A percentile compares a stretch with the other conserved stretches of the same genome.
phyloP scores from a whole-genome alignment of 2,797 vertebrate species.

The Ctenosaura bakeri region DNA sequence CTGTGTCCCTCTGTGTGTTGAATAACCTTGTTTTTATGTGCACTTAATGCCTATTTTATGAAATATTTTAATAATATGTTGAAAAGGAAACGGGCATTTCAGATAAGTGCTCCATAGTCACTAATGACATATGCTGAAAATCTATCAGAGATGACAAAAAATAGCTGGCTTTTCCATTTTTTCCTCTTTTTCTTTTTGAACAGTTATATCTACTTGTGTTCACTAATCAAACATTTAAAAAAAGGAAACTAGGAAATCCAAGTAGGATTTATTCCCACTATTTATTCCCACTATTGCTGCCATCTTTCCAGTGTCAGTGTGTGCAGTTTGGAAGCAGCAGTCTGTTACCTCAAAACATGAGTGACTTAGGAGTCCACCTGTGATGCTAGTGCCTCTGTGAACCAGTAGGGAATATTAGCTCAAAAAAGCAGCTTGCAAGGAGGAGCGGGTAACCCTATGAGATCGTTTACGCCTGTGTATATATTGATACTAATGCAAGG shows the following conservation, averaged over 20 bases:
- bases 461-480: too few relatives aligned
- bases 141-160: not conserved
- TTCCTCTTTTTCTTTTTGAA: not conserved
- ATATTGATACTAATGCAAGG: too few relatives aligned
- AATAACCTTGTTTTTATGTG: not conserved
- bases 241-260: not conserved
- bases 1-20: too few relatives aligned
- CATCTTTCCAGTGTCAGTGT: not conserved
- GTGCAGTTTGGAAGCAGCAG: too few relatives aligned
- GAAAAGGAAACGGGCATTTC: not conserved
- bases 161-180: not conserved
- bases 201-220: not conserved
- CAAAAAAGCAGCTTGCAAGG: too few relatives aligned
- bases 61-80: not conserved
- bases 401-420: too few relatives aligned
- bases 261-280: not conserved
- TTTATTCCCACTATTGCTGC: not conserved
- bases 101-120: not conserved
- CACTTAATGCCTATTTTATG: not conserved
- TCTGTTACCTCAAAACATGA: not conserved
- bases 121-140: constrained; percentile 5
- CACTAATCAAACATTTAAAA: not conserved
- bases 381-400: too few relatives aligned
- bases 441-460: too few relatives aligned
- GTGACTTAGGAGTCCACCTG: too few relatives aligned